phyloP scores from a whole-genome alignment of 2,888 invertebrate species.

The Siphlonurus alternatus region DNA sequence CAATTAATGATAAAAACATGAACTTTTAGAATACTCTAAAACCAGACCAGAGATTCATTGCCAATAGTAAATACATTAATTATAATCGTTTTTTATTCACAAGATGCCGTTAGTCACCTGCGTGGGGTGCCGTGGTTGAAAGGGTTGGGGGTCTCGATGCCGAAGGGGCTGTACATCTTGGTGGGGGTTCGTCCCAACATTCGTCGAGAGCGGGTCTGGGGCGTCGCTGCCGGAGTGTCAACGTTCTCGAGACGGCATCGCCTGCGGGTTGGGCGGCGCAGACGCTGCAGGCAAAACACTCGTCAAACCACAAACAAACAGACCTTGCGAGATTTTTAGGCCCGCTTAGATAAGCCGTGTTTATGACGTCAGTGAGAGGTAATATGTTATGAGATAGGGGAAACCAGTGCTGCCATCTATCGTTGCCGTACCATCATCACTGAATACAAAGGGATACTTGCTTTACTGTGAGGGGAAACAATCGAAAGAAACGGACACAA shows the following conservation, averaged over 20 bases:
- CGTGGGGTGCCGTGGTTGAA: background rate
- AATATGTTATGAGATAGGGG: background rate
- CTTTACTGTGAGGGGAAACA: too few species aligned
- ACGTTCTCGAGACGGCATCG: slow-evolving; percentile 23
- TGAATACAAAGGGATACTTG: too few species aligned
- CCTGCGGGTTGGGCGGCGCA: slow-evolving; percentile 35
- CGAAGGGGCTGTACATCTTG: slow-evolving; percentile 57
- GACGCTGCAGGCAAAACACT: slow-evolving; percentile 25
- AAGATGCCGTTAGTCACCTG: background rate
- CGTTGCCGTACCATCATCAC: too few species aligned
- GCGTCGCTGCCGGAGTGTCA: slow-evolving; percentile 13
- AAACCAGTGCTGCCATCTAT: background rate
- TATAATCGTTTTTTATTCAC: too few species aligned
- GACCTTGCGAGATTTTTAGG: too few species aligned
- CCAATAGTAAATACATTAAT: too few species aligned
- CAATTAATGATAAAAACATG: too few species aligned
- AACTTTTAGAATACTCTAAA: too few species aligned
- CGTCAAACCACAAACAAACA: background rate
- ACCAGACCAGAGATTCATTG: too few species aligned
- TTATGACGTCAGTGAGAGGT: background rate
- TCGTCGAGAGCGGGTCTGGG: slow-evolving; percentile 16
- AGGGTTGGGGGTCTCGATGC: slow-evolving; percentile 44
- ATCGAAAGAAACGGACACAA: too few species aligned
- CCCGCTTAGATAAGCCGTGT: too few species aligned
- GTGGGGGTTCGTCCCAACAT: slow-evolving; percentile 46